Evolutionary conservation across 2,797 vertebrate genomes (phyloP).

Genomic region (Oophaga sylvatica): DNA sequence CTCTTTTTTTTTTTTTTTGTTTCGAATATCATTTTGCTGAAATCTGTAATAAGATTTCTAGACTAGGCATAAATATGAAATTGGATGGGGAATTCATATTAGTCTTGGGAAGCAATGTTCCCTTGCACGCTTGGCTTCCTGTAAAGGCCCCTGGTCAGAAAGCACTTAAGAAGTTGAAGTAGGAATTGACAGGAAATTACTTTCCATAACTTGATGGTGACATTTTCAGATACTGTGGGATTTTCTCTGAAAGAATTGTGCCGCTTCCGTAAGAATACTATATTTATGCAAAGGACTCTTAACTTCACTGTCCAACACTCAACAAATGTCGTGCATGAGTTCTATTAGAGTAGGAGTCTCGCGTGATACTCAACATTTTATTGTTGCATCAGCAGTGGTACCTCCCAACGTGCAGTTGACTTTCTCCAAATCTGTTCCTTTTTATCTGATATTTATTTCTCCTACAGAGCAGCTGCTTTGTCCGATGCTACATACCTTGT

Average conservation of each 20-base stretch:
- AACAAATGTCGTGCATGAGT: neutral
- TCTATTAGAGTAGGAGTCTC: neutral
- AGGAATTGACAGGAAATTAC: slow-evolving; percentile 19
- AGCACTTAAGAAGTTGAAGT: slow-evolving; percentile 20
- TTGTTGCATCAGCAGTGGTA: too few relatives aligned
- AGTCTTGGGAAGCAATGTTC: slow-evolving; percentile 42
- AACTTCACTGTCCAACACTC: neutral
- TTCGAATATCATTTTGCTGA: slow-evolving; percentile 5
- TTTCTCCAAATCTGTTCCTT: too few relatives aligned
- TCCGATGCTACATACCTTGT: too few relatives aligned
- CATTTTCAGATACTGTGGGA: slow-evolving; percentile 2
- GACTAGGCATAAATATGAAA: slow-evolving; percentile 32
- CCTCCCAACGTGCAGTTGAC: too few relatives aligned
- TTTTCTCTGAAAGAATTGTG: neutral
- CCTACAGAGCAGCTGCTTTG: too few relatives aligned
- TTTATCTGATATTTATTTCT: too few relatives aligned
- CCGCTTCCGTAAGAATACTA: neutral
- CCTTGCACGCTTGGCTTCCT: slow-evolving; percentile 45
- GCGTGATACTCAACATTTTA: too few relatives aligned
- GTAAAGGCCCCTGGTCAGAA: slow-evolving; percentile 44
- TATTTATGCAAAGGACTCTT: neutral
- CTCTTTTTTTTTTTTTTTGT: neutral
- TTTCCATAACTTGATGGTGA: slow-evolving; percentile 30
- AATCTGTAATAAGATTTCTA: slow-evolving; percentile 18
- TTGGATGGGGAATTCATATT: slow-evolving; percentile 8